Conservation (phyloP, 2,888 invertebrate genomes). For the Mimas tiliae region DNA sequence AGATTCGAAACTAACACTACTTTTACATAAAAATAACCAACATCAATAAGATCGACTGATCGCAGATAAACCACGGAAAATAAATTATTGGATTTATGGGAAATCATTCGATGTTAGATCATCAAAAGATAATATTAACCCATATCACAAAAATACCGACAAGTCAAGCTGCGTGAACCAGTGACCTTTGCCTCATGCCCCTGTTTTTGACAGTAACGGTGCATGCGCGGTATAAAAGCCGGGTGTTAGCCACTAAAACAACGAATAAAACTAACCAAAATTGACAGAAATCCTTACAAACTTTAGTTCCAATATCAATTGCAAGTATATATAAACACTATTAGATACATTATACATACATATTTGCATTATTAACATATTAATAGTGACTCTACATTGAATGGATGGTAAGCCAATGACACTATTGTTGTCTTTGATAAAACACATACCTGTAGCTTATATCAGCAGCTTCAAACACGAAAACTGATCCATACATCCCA, state of each 20-base stretch:
- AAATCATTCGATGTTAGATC: too few relatives aligned
- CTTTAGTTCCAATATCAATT: background rate
- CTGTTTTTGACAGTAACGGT: background rate
- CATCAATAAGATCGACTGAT: too few relatives aligned
- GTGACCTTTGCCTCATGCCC: background rate
- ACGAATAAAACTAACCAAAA: background rate
- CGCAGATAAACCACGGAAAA: too few relatives aligned
- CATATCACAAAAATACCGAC: too few relatives aligned
- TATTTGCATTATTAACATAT: background rate
- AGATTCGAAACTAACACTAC: too few relatives aligned
- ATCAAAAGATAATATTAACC: too few relatives aligned
- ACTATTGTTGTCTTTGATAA: background rate
- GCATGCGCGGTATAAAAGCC: constrained; percentile 23
- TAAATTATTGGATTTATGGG: too few relatives aligned
- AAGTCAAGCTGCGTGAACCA: too few relatives aligned
- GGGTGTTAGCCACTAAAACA: background rate
- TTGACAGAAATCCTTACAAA: background rate
- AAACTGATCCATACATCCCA: constrained; percentile 75
- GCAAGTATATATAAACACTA: background rate
- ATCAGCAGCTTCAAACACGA: constrained; percentile 74
- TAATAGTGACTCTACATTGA: background rate
- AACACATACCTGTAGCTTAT: constrained; percentile 67
- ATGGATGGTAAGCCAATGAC: background rate
- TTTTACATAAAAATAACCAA: too few relatives aligned
- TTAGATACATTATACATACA: background rate